These are phyloP conservation scores for Gorsachius goisagi DNA, from an alignment of 2,113 vertebrate species.

Conservation along the genomic window DNA sequence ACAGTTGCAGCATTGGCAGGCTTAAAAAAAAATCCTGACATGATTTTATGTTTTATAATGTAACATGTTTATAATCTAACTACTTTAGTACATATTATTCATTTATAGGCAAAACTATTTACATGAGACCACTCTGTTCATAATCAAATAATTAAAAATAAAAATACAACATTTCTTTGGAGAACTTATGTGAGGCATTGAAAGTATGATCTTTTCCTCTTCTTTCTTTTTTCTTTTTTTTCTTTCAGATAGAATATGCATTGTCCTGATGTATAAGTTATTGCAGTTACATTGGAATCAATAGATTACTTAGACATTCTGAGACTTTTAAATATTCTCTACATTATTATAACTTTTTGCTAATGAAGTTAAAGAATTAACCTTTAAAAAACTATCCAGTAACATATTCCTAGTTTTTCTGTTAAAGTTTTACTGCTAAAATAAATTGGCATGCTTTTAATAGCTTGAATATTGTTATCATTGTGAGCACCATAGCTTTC, in stretches of 20 bases:
- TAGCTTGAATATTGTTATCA: neutral
- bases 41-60: neutral
- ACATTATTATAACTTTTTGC: neutral
- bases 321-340: neutral
- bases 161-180: neutral
- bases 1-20: neutral
- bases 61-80: neutral
- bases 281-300: neutral
- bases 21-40: neutral
- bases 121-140: neutral
- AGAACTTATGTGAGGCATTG: neutral
- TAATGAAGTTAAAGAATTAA: neutral
- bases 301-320: neutral
- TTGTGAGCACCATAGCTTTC: neutral
- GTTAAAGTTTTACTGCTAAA: neutral
- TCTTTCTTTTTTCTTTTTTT: too few species aligned
- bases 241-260: neutral
- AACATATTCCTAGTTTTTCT: neutral
- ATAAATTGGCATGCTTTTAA: neutral
- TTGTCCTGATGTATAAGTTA: neutral
- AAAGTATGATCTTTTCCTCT: too few species aligned
- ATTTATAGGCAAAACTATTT: neutral
- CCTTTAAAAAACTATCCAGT: neutral
- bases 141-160: neutral
- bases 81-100: neutral